Evolutionary conservation across 2,113 vertebrate species (phyloP), one percentile per base, ranked within the genome.

Genomic region (Scolopax mira): DNA sequence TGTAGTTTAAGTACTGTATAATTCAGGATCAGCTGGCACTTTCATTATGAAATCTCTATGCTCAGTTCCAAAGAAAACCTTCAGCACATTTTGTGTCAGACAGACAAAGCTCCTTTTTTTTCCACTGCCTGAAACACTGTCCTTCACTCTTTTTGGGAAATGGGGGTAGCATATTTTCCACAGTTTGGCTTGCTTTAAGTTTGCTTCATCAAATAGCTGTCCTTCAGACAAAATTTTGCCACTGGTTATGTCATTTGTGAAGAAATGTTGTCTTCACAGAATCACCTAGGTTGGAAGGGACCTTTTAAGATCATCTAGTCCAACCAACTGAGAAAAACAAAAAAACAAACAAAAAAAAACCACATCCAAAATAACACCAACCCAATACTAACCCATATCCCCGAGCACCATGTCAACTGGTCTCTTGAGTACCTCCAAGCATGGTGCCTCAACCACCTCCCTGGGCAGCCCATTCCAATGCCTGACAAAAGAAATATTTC

Each of bases 91-190:
- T 89, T 78, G 33, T 23, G 44, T 72, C 67, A 83, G 42, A 44
- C 5, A 35, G 4, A 21, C 3, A 85, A 93, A 91, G 67, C 4
- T 19, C 2, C 46, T 28, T 15, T 18, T 28, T 65, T 17, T 58
- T 9, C 49, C 37, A 16, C 7, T 58, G 39, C 27, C 58, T 78
- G 28, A 91, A 95, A 64, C 9, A 21, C 18, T 55, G 31, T 9
- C 11, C 12, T 16, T 55, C 2, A 0, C 9, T 65, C 14, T 82
- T 91, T 61, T 69, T 0, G 0, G 24, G 9, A 62, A 31, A 55
- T 25, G 16, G 18, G 77, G 39, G 51, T 39, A 41, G 4, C 2
- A 0, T 42, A 51, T 55, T 94, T 91, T 67, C n/a, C 64, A 49
- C 10, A 14, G 21, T 42, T 73, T 7, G 18, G n/a, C 87, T 83